Evolutionary conservation across 2,113 vertebrate genomes (phyloP), one percentile per base, ranked within the genome.

Genomic region (Tachysurus vachellii): DNA sequence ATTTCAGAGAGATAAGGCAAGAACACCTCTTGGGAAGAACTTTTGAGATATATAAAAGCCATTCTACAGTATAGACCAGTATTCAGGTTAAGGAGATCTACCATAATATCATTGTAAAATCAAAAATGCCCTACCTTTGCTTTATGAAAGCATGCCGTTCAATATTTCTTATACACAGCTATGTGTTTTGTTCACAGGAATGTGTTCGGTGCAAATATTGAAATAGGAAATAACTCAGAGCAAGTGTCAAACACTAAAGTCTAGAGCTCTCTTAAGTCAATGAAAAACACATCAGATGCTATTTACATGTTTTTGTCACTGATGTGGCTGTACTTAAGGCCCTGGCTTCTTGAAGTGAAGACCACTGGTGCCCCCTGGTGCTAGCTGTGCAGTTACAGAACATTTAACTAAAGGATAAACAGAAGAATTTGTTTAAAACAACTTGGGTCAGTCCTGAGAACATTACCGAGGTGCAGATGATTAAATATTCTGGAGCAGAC

Each of bases 341-440:
- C 23, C 77, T 23, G 79, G 70, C 68, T n/a, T 12, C 2, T 9
- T 73, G n/a, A 84, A 76, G 12, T 56, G 80, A 89, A 90, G 90
- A 86, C 71, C 83, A 66, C 68, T 86, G 88, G 80, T 91, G 88
- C 93, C 93, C 92, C 92, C 94, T 88, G 50, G 90, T 94, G 94
- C 88, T 71, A 12, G 14, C 10, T n/a, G 13, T 59, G 13, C 64
- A 57, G 76, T 57, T 11, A 70, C 36, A 66, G 28, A 57, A 11
- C 23, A 16, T 12, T 57, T 10, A 82, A 57, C 47, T 31, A 61
- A 3, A 81, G 66, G 47, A 31, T 82, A 42, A 82, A 36, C 8
- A 81, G 19, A 61, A 68, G 42, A 50, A 81, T 71, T 13, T 4
- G 7, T 44, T 68, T 5, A 70, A 81, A 71, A 54, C 61, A 17